Evolutionary conservation across 2,888 invertebrate genomes (phyloP).

Genomic region (Helleia helle): DNA sequence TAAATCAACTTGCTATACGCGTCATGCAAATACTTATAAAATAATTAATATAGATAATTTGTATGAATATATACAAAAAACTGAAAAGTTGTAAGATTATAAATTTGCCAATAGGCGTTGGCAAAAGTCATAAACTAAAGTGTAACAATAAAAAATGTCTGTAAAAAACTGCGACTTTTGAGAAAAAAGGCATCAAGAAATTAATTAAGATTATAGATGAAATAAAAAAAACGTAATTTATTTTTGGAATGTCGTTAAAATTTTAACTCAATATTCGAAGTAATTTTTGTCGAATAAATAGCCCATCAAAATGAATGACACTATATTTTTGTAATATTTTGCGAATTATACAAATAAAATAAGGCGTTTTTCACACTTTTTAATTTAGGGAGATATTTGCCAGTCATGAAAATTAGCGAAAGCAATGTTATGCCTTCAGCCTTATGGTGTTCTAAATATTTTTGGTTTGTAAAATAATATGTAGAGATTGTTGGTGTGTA

Average conservation of each 20-base stretch:
- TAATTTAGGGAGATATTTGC: neutral
- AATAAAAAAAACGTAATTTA: neutral
- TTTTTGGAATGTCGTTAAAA: neutral
- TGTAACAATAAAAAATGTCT: no score
- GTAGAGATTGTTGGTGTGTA: slow-evolving; percentile 2
- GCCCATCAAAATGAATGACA: no score
- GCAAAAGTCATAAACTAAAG: no score
- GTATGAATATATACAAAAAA: no score
- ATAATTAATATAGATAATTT: no score
- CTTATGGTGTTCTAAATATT: slow-evolving; percentile 2
- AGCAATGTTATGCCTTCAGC: neutral
- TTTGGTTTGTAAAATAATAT: neutral
- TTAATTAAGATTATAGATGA: neutral
- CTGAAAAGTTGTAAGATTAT: no score
- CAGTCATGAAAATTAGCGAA: slow-evolving; percentile 3
- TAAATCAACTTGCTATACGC: no score
- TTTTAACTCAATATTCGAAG: neutral
- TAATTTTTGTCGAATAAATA: neutral
- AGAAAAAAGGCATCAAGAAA: neutral
- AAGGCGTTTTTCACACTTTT: neutral
- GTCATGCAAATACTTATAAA: no score
- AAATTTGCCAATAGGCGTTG: neutral
- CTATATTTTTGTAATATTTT: neutral
- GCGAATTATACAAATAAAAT: neutral
- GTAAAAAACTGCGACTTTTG: no score